Evolutionary conservation across 2,797 vertebrate species (phyloP).

Genomic region (Alectoris magna): DNA sequence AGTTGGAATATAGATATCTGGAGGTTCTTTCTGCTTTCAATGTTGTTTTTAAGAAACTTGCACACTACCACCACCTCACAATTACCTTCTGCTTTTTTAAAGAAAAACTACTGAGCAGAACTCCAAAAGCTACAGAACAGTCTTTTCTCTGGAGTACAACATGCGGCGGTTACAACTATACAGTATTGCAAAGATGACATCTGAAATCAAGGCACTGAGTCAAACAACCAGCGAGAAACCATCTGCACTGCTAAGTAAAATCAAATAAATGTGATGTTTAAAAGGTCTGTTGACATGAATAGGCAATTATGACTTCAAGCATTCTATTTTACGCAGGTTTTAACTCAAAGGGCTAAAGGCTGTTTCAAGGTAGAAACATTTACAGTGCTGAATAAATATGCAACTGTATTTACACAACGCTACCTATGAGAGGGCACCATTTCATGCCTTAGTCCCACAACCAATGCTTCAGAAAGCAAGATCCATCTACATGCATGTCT

Average conservation of each 20-base stretch:
- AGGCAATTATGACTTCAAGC: not conserved
- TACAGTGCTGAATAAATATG: not conserved
- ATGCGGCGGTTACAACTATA: too few species aligned
- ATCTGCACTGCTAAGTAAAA: not conserved
- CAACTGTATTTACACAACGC: fast-evolving
- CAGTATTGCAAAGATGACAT: too few species aligned
- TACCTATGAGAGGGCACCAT: fast-evolving
- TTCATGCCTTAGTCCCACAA: not conserved
- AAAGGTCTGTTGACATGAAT: not conserved
- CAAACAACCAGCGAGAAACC: not conserved
- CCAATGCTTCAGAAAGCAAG: not conserved
- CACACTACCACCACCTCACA: too few species aligned
- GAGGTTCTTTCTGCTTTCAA: too few species aligned
- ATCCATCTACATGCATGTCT: not conserved
- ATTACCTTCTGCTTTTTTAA: too few species aligned
- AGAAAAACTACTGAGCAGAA: too few species aligned
- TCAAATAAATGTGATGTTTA: not conserved
- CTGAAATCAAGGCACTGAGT: too few species aligned
- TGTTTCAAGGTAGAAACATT: not conserved
- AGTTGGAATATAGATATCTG: too few species aligned
- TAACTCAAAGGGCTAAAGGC: not conserved
- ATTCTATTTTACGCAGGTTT: not conserved
- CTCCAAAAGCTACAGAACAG: too few species aligned
- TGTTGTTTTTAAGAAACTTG: too few species aligned
- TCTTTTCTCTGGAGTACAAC: too few species aligned